Evolutionary conservation across 2,888 invertebrate genomes (phyloP), one percentile per base, ranked within the genome.

Genomic region (Phengaris alcon): DNA sequence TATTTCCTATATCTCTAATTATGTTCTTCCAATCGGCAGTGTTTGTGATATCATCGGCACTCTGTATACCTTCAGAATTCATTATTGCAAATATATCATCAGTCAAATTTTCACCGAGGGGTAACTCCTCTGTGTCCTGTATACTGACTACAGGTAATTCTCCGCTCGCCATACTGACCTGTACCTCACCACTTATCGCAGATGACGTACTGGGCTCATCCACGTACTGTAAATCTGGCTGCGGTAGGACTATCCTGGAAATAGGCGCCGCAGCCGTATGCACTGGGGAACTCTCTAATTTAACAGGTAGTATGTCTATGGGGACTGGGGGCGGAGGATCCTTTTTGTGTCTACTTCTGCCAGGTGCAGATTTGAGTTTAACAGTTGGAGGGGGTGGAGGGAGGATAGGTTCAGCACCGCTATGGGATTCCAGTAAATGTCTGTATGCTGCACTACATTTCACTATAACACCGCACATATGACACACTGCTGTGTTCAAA

Each of bases 391-490:
- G 91, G 74, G 94, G 93, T 55, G 94, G 93, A 59, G 93, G 93
- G 76, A 90, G 86, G 54, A 92, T 86, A 22, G 92, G 90, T 78
- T 91, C 93, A 48, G 85, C 79, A 76, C 86, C 86, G 4, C 88
- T 86, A 85, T 95, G 95, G 78, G 94, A 93, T 82, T 93, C 93
- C 81, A 95, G 94, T 88, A 97, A 94, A 87, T 97, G 97, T 85
- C 95, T 94, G 83, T 95, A 95, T 75, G 96, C 95, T 74, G 97
- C 97, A 87, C 96, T 96, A 82, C 96, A 96, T 90, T 97, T 97
- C 82, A 97, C 95, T 84, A 96, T 95, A 80, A 95, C 95, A 80
- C 95, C 95, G 87, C 97, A 97, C 86, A 95, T 94, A 88, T 96
- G 96, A 89, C 97, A 97, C 81, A 97, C 95, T 77, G 97, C 96